Evolutionary conservation across 2,888 invertebrate species (phyloP), one percentile per base, ranked within the genome.

Genomic region (Dromius quadrimaculatus): DNA sequence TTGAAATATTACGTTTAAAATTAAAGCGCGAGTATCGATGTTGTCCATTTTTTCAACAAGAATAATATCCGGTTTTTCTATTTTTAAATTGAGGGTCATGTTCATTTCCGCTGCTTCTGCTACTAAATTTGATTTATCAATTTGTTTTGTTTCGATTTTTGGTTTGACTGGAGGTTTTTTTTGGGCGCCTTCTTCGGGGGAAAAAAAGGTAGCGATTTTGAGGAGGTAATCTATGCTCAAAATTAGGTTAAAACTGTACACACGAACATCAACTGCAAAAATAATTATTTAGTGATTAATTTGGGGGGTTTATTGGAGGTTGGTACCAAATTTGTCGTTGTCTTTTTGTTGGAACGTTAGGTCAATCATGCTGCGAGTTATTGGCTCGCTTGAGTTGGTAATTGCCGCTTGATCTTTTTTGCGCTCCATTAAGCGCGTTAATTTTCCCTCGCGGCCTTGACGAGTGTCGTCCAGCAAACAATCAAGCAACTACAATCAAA

Each of bases 41-140:
- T 87, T 85, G 70, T 90, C 88, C 78, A 95, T 88, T 74, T 92
- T 90, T 82, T 97, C 97, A 1, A 97, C 93, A 15, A 97, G 84
- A 66, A 96, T 90, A 71, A 99, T 94, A 81, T 98, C 97, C 0
- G 95, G 95, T 79, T 95, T 91, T 76, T 95, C 94, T 2, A 97
- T 85, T 77, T 90, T 92, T 22, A 95, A 81, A 79, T 92, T 89
- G 20, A 94, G 82, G 0, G 91, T 91, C 81, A 92, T 86, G 84
- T 89, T 86, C 11, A 72, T 34, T 38, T 75, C 73, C 73, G 11
- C 0, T 5, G 17, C 2, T n/a, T 20, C 17, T 32, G 57, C n/a
- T n/a, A n/a, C n/a, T n/a, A n/a, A n/a, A n/a, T n/a, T n/a, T n/a
- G n/a, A n/a, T n/a, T n/a, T n/a, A n/a, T n/a, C n/a, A n/a, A n/a